These are phyloP conservation scores for Galerucella pusilla DNA, from an alignment of 2,888 invertebrate genomes.

Conservation along the genomic window DNA sequence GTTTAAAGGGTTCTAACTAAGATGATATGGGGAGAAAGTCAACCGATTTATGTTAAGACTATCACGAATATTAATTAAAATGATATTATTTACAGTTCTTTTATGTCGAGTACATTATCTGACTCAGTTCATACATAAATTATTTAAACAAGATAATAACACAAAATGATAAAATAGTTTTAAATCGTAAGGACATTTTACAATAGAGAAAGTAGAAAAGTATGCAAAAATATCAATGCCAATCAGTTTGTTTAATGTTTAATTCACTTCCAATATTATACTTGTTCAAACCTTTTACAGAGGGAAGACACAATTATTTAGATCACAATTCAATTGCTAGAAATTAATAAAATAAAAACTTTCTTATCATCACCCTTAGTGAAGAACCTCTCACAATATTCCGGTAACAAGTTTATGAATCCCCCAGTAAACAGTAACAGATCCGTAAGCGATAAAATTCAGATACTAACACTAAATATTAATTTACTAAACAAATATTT, in stretches of 20 bases:
- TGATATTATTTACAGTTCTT: neutral
- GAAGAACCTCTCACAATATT: too few relatives aligned
- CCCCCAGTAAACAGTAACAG: too few relatives aligned
- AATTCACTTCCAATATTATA: neutral
- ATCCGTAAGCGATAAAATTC: too few relatives aligned
- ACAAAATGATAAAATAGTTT: neutral
- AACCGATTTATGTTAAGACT: neutral
- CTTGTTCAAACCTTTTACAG: neutral
- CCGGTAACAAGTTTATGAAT: too few relatives aligned
- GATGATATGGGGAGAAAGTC: constrained; percentile 6
- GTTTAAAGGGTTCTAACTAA: neutral
- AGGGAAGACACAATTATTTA: neutral
- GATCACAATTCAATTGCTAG: too few relatives aligned
- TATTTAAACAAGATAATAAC: neutral
- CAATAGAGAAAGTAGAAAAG: neutral
- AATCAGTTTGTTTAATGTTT: neutral
- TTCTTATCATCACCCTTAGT: too few relatives aligned
- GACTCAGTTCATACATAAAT: neutral
- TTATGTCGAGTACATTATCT: neutral
- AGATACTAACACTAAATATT: too few relatives aligned
- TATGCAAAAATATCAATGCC: neutral
- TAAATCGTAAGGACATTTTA: neutral
- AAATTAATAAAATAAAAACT: too few relatives aligned
- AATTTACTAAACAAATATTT: too few relatives aligned
- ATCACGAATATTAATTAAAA: constrained; percentile 7